Evolutionary conservation across 2,797 vertebrate species (phyloP).

Genomic region (Antrozous pallidus): DNA sequence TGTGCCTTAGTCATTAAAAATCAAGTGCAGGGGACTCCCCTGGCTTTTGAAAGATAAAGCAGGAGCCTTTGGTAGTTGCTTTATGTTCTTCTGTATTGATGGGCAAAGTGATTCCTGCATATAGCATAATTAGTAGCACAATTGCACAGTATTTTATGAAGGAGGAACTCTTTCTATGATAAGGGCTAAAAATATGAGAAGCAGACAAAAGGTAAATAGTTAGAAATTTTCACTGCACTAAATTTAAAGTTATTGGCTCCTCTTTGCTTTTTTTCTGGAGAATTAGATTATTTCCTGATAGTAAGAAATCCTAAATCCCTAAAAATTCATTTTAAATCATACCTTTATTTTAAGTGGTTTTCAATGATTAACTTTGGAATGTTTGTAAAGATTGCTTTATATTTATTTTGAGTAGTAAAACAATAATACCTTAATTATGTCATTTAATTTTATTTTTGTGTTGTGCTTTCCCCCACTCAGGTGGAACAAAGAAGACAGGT

Average conservation of each 20-base stretch:
- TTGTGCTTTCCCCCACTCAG: slow-evolving; percentile 81
- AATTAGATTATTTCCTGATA: slow-evolving; percentile 41
- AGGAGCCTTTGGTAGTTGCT: not conserved
- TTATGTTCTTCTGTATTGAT: slow-evolving; percentile 38
- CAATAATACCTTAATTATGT: slow-evolving; percentile 49
- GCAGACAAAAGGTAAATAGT: slow-evolving; percentile 68
- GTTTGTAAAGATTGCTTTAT: slow-evolving; percentile 74
- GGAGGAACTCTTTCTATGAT: not conserved
- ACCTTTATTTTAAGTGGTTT: slow-evolving; percentile 74
- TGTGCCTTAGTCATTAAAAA: not conserved
- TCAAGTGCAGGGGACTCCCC: not conserved
- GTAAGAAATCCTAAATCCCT: slow-evolving; percentile 59
- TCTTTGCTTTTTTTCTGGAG: not conserved
- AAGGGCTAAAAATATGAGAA: slow-evolving; percentile 31
- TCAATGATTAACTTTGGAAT: slow-evolving; percentile 53
- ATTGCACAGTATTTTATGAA: slow-evolving; percentile 43
- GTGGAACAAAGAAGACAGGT: slow-evolving; percentile 87
- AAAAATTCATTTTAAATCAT: slow-evolving; percentile 63
- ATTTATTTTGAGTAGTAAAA: slow-evolving; percentile 2
- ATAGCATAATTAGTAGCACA: not conserved
- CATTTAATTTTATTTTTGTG: slow-evolving; percentile 74
- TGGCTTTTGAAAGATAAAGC: not conserved
- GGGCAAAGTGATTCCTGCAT: slow-evolving; percentile 20
- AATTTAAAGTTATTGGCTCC: not conserved
- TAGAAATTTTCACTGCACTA: not conserved